Conservation (phyloP, 2,888 invertebrate species). For the Melanchra persicariae region DNA sequence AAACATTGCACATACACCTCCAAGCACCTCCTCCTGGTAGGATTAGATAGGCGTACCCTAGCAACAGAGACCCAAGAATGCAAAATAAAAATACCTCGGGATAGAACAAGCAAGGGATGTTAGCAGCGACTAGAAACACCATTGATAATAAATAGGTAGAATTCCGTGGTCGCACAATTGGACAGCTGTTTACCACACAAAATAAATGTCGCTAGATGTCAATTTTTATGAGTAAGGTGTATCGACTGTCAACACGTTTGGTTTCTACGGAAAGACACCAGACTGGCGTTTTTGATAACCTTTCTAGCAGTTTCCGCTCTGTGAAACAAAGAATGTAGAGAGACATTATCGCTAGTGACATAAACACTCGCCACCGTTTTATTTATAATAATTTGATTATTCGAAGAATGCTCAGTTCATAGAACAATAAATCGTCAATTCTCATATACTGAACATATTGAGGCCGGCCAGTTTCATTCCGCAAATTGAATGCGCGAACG, state of each 20-base stretch:
- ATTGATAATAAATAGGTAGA: neutral
- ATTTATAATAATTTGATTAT: constrained; percentile 65
- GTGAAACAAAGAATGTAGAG: constrained; percentile 23
- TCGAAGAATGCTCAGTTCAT: constrained; percentile 58
- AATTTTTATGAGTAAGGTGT: neutral
- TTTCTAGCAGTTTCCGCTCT: no score
- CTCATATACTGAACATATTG: constrained; percentile 72
- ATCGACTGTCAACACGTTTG: neutral
- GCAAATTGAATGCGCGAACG: constrained; percentile 85
- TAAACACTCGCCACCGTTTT: constrained; percentile 40
- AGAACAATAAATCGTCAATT: constrained; percentile 66
- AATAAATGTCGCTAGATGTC: neutral
- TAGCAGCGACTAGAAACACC: neutral
- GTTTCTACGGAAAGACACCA: no score
- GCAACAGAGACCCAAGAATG: neutral
- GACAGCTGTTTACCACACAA: neutral
- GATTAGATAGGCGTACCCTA: constrained; percentile 17
- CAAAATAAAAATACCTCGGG: constrained; percentile 15
- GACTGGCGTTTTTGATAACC: no score
- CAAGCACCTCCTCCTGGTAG: neutral
- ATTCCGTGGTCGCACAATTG: neutral
- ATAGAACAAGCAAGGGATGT: neutral
- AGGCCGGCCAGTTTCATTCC: constrained; percentile 76
- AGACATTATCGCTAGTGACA: constrained; percentile 21
- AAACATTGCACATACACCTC: constrained; percentile 7